Evolutionary conservation across 2,888 invertebrate species (phyloP).

Genomic region (Pocota personata): DNA sequence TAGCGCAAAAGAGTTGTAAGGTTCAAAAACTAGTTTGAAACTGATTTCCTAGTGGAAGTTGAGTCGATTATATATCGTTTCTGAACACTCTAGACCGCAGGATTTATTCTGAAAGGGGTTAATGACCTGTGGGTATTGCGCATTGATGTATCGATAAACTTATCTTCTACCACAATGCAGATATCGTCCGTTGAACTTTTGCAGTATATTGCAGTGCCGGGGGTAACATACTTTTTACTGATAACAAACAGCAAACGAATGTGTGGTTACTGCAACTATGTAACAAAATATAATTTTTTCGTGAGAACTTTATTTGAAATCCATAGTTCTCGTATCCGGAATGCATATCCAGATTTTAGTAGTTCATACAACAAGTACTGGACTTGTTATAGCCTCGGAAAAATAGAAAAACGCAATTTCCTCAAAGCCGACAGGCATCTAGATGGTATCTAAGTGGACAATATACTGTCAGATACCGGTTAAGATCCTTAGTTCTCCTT

Average conservation of each 20-base stretch:
- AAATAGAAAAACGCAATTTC: too few relatives aligned
- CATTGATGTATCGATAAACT: not conserved
- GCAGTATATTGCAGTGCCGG: not conserved
- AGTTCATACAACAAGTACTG: too few relatives aligned
- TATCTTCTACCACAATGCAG: not conserved
- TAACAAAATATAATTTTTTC: not conserved
- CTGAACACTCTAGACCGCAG: not conserved
- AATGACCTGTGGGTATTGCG: not conserved
- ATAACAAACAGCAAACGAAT: not conserved
- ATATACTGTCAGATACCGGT: too few relatives aligned
- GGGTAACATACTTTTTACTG: not conserved
- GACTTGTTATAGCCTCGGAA: too few relatives aligned
- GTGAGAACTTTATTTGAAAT: too few relatives aligned
- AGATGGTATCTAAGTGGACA: too few relatives aligned
- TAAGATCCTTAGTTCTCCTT: too few relatives aligned
- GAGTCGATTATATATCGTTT: not conserved
- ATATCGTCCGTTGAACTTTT: not conserved
- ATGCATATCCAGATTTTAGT: too few relatives aligned
- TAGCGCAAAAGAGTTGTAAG: not conserved
- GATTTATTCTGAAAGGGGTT: not conserved
- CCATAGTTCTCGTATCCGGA: too few relatives aligned
- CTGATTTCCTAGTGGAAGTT: not conserved
- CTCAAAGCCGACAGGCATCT: too few relatives aligned
- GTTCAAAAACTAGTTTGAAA: slow-evolving; percentile 15
- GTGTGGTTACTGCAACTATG: slow-evolving; percentile 15